Conservation (phyloP, 1,140 invertebrate genomes). For the Branchinecta lindahli region DNA sequence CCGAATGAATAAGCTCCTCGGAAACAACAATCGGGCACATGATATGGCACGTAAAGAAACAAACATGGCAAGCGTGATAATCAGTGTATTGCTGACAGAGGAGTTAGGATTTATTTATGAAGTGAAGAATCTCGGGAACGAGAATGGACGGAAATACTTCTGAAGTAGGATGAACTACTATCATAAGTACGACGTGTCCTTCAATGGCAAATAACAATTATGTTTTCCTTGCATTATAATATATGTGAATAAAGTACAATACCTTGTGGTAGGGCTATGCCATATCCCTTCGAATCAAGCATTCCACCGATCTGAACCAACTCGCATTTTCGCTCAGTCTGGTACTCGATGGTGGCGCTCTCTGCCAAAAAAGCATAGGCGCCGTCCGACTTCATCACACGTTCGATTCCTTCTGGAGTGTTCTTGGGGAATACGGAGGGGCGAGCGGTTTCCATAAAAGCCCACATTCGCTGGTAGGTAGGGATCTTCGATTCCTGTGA, state of each 20-base stretch:
- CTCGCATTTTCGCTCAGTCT: constrained; percentile 75
- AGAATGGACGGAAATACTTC: no score
- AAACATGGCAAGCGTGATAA: no score
- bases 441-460: constrained; percentile 71
- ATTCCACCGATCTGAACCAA: constrained; percentile 75
- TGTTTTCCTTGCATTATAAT: no score
- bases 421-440: constrained; percentile 67
- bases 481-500: constrained; percentile 78
- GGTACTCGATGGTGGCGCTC: constrained; percentile 80
- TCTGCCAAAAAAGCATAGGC: constrained; percentile 86
- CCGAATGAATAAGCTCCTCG: no score
- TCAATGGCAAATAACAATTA: no score
- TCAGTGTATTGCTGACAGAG: no score
- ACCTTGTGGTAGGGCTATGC: constrained; percentile 83
- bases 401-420: constrained; percentile 68
- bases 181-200: no score
- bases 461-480: constrained; percentile 82
- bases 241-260: constrained; percentile 20
- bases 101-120: no score
- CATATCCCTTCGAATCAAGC: constrained; percentile 81
- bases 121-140: no score
- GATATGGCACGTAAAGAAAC: no score
- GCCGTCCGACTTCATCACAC: constrained; percentile 65
- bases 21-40: no score
- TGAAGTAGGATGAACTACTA: no score